These are phyloP conservation scores for Zootoca vivipara DNA, from an alignment of 2,113 vertebrate species.

Conservation along the genomic window DNA sequence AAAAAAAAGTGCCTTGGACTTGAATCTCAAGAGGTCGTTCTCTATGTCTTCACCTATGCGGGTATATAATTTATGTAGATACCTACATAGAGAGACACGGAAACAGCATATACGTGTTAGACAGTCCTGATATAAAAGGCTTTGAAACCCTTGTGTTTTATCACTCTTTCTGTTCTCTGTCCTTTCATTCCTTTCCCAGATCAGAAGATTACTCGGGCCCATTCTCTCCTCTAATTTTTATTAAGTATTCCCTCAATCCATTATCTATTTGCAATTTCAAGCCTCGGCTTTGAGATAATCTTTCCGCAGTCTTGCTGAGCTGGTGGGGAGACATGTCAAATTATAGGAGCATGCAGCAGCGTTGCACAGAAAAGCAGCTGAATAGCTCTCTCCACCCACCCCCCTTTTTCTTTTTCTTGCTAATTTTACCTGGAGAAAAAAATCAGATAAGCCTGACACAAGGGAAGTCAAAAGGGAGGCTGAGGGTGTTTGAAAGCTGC, in stretches of 20 bases:
- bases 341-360: too few relatives aligned
- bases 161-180: neutral
- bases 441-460: neutral
- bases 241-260: neutral
- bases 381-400: too few relatives aligned
- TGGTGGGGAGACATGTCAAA: too few relatives aligned
- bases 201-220: too few relatives aligned
- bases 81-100: conserved; percentile 67
- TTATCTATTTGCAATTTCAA: neutral
- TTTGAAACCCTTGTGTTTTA: conserved; percentile 49
- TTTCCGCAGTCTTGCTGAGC: neutral
- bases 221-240: neutral
- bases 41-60: conserved; percentile 71
- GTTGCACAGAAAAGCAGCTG: too few relatives aligned
- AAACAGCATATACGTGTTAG: conserved; percentile 67
- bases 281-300: neutral
- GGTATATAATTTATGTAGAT: conserved; percentile 73
- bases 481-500: neutral
- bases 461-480: neutral
- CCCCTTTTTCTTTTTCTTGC: neutral
- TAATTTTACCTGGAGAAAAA: neutral
- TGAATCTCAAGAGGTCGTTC: conserved; percentile 80
- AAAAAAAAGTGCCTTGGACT: conserved; percentile 81
- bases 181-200: neutral
- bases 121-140: conserved; percentile 49